Percentiles rank a stretch among this genome's conserved stretches.
Evolutionary conservation across 2,797 vertebrate genomes (phyloP).

Genomic region (Tachyglossus aculeatus): DNA sequence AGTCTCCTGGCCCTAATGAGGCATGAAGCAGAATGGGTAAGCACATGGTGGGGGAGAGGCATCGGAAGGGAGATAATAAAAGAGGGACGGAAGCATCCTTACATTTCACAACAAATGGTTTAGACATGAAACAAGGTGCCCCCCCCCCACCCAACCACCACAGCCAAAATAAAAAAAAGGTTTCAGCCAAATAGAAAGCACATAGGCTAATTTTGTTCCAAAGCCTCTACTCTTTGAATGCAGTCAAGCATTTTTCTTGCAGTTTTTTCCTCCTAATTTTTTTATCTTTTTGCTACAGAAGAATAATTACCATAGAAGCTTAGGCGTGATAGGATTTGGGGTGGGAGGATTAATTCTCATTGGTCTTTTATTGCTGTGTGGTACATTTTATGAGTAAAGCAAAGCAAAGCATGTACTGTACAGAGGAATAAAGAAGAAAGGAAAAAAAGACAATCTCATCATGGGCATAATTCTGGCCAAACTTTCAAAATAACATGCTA

Average conservation of each 20-base stretch:
- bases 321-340: constrained; percentile 42
- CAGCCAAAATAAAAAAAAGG: neutral
- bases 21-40: constrained; percentile 55
- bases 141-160: too few species aligned
- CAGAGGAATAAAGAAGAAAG: constrained; percentile 38
- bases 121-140: constrained; percentile 2
- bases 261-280: neutral
- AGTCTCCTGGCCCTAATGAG: constrained; percentile 47
- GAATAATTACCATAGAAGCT: constrained; percentile 48
- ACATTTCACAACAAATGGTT: constrained; percentile 32
- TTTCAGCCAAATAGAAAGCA: neutral
- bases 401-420: constrained; percentile 24
- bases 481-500: neutral
- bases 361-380: constrained; percentile 35
- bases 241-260: neutral
- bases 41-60: constrained; percentile 26
- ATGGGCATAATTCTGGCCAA: neutral
- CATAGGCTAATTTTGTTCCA: constrained; percentile 22
- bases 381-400: constrained; percentile 22
- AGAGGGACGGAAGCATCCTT: neutral
- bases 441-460: constrained; percentile 21
- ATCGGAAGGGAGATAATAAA: neutral
- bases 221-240: constrained; percentile 3
- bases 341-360: constrained; percentile 2
- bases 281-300: constrained; percentile 42